Conservation (phyloP, 2,113 vertebrate species). For the Melanerpes aurifrons region DNA sequence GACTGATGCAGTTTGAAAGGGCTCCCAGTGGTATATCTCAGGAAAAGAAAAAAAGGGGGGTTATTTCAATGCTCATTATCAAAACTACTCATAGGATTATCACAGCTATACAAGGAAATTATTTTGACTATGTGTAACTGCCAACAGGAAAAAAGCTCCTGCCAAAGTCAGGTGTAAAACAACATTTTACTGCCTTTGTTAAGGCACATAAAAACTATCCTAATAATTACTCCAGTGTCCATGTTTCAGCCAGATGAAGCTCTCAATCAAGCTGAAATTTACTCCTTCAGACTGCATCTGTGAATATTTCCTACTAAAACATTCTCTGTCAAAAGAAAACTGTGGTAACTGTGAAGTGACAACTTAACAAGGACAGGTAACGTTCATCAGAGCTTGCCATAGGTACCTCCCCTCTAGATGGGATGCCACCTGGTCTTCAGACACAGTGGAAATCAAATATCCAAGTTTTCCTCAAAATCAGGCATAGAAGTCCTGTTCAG, state of each 20-base stretch:
- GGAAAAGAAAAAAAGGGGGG: constrained; percentile 10
- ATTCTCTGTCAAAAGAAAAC: not conserved
- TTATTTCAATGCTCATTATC: constrained; percentile 3
- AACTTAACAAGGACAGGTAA: not conserved
- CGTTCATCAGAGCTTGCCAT: not conserved
- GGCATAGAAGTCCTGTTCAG: not conserved
- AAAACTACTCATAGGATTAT: constrained; percentile 7
- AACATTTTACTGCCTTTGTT: not conserved
- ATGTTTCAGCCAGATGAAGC: not conserved
- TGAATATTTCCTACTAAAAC: not conserved
- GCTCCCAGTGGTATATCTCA: not conserved
- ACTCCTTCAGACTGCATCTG: not conserved
- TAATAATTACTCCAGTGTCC: not conserved
- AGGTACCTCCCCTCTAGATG: too few relatives aligned
- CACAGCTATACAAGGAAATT: constrained; percentile 2
- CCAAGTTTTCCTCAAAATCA: not conserved
- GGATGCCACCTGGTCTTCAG: not conserved
- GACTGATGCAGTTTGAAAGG: constrained; percentile 40
- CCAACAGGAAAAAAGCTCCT: not conserved
- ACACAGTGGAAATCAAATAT: not conserved
- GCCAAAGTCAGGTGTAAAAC: constrained; percentile 21
- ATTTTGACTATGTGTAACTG: not conserved
- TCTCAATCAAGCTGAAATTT: not conserved
- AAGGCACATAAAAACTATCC: not conserved
- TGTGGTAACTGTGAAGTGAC: not conserved